Evolutionary conservation across 2,113 vertebrate genomes (phyloP).

Genomic region (Aspiorhynchus laticeps): DNA sequence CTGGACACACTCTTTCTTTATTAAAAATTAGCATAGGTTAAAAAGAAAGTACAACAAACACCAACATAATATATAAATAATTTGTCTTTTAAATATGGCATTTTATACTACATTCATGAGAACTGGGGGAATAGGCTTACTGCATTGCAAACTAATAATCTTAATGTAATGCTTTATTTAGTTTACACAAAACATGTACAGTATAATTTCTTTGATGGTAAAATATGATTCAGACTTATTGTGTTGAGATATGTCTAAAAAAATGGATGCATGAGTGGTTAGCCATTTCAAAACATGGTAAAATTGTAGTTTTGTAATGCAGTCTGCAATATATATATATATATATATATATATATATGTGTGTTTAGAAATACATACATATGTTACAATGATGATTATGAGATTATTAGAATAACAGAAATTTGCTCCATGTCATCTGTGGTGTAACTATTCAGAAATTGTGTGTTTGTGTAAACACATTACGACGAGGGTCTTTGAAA

Average conservation of each 20-base stretch:
- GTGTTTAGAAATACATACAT: background rate
- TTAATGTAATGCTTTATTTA: background rate
- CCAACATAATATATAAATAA: background rate
- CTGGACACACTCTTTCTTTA: background rate
- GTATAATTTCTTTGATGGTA: no score
- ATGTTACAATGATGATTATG: background rate
- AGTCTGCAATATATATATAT: background rate
- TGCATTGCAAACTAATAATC: background rate
- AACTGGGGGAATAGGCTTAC: background rate
- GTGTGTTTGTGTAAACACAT: background rate
- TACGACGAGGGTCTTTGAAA: background rate
- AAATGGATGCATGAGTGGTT: background rate
- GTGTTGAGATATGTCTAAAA: background rate
- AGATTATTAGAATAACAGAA: background rate
- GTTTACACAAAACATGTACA: no score
- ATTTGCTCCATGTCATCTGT: background rate
- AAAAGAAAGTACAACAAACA: background rate
- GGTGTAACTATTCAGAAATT: background rate
- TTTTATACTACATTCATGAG: background rate
- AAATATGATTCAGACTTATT: background rate
- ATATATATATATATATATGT: no score
- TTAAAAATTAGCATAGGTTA: background rate
- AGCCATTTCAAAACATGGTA: background rate
- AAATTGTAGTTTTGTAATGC: background rate
- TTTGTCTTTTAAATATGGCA: background rate